Evolutionary conservation across 2,888 invertebrate genomes (phyloP).

Genomic region (Apocheima hispidaria): DNA sequence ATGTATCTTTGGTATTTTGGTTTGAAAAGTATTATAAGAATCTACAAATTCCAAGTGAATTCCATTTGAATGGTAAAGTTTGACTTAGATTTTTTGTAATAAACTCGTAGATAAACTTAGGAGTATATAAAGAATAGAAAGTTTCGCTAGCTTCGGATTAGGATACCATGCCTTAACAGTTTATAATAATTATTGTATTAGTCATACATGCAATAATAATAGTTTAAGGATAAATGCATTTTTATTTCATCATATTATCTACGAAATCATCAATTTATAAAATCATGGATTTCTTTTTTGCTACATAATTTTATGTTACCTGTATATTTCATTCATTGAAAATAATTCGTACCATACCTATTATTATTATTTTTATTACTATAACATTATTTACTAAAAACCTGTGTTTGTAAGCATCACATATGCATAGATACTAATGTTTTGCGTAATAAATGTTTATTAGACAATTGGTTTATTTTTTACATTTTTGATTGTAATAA

Average conservation of each 20-base stretch:
- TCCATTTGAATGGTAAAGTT: conserved; percentile 18
- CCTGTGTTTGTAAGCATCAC: conserved; percentile 29
- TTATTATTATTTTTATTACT: conserved; percentile 5
- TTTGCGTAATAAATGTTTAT: conserved; percentile 43
- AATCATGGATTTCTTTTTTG: conserved; percentile 19
- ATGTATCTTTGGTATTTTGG: conserved; percentile 15
- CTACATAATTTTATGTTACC: conserved; percentile 1
- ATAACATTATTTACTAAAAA: too few species aligned
- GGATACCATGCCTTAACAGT: conserved; percentile 35
- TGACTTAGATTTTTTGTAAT: conserved; percentile 12
- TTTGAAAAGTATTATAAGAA: conserved; percentile 27
- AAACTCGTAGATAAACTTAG: conserved; percentile 11
- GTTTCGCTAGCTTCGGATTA: conserved; percentile 24
- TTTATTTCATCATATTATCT: conserved; percentile 24
- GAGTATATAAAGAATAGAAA: conserved; percentile 8
- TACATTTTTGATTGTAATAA: not conserved
- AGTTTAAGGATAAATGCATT: conserved; percentile 44
- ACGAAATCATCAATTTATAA: conserved; percentile 1
- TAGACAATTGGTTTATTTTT: conserved; percentile 16
- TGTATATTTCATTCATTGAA: not conserved
- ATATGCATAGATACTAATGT: conserved; percentile 36
- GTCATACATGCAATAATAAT: conserved; percentile 42
- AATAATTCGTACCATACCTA: not conserved
- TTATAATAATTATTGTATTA: conserved; percentile 24
- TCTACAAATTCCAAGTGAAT: conserved; percentile 18